phyloP scores from a whole-genome alignment of 2,113 vertebrate genomes.

The human region GRCh38 chr20:37243501-37244000 shows the following conservation, averaged over 20 bases:
- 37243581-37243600: background rate
- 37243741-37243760: background rate
- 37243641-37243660: background rate
- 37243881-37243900: background rate
- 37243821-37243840: background rate
- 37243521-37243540: background rate
- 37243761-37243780: background rate
- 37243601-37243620: background rate
- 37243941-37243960: too few species aligned
- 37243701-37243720: background rate
- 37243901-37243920: background rate
- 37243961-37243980: background rate
- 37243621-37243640: background rate
- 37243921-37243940: background rate
- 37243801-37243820: background rate
- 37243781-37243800: background rate
- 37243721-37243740: background rate
- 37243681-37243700: too few species aligned
- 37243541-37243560: background rate
- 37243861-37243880: background rate
- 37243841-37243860: background rate
- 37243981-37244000: too few species aligned
- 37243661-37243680: background rate
- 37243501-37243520: background rate
- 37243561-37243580: background rate